Conservation (phyloP, 2,113 vertebrate genomes). For the Micronycteris hirsuta region DNA sequence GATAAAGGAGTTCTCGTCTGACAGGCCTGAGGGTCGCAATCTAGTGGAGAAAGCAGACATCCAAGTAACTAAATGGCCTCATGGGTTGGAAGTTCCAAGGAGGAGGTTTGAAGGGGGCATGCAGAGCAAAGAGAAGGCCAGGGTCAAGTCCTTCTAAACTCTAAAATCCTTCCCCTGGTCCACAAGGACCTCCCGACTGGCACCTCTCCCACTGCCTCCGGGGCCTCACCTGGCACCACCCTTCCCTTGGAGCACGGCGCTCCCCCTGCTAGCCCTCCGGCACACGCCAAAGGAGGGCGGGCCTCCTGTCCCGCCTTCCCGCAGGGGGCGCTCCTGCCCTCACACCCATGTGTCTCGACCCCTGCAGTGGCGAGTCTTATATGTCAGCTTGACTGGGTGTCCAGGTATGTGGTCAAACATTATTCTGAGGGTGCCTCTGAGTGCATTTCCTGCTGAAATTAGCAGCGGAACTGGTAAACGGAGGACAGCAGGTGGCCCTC, state of each 20-base stretch:
- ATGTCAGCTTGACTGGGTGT: neutral
- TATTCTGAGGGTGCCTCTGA: neutral
- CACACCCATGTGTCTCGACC: rapidly evolving
- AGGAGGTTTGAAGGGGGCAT: neutral
- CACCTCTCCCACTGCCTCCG: rapidly evolving
- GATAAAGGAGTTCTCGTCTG: neutral
- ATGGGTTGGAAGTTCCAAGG: rapidly evolving
- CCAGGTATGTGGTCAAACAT: neutral
- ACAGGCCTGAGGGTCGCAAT: neutral
- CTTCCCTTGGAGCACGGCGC: rapidly evolving
- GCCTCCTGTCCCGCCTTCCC: neutral
- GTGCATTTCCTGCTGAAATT: neutral
- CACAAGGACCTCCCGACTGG: neutral
- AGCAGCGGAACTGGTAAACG: neutral
- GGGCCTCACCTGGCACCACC: neutral
- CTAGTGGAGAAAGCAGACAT: neutral
- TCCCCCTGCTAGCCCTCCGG: neutral
- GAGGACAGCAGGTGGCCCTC: neutral
- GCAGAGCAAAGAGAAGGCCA: too few species aligned
- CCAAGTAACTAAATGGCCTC: neutral
- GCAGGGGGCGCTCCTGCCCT: rapidly evolving
- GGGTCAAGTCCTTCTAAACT: neutral
- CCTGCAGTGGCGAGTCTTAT: neutral
- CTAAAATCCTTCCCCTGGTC: neutral
- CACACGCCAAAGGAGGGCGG: too few species aligned